phyloP scores from a whole-genome alignment of 1,140 invertebrate species.

The Protaetia brevitarsis region DNA sequence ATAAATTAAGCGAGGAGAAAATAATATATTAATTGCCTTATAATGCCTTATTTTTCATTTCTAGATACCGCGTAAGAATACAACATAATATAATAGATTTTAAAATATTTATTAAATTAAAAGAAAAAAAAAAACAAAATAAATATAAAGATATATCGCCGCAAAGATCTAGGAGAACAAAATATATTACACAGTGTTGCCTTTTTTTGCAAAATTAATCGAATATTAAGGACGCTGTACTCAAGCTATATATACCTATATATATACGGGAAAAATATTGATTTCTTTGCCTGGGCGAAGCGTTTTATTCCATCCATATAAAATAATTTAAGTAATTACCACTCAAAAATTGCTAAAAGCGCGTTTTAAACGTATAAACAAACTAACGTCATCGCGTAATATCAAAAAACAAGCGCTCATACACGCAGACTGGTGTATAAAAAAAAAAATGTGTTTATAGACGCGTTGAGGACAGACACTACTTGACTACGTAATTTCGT shows the following conservation, averaged over 20 bases:
- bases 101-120: slow-evolving; percentile 5
- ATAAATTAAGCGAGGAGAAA: neutral
- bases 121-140: neutral
- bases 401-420: too few relatives aligned
- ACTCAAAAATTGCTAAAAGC: neutral
- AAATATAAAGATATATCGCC: neutral
- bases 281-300: neutral
- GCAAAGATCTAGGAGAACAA: neutral
- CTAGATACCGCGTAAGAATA: slow-evolving; percentile 1
- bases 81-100: neutral
- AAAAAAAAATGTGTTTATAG: too few relatives aligned
- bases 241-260: neutral
- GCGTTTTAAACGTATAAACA: neutral
- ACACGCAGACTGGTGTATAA: too few relatives aligned
- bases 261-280: neutral
- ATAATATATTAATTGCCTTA: slow-evolving; percentile 6
- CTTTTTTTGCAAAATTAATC: neutral
- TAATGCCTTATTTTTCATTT: slow-evolving; percentile 17
- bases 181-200: slow-evolving; percentile 17
- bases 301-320: neutral
- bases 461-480: too few relatives aligned
- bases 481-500: too few relatives aligned
- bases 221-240: slow-evolving; percentile 1
- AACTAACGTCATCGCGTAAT: neutral
- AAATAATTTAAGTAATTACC: neutral